Conservation (phyloP, 2,797 vertebrate species). For the Diglossa cyanea region DNA sequence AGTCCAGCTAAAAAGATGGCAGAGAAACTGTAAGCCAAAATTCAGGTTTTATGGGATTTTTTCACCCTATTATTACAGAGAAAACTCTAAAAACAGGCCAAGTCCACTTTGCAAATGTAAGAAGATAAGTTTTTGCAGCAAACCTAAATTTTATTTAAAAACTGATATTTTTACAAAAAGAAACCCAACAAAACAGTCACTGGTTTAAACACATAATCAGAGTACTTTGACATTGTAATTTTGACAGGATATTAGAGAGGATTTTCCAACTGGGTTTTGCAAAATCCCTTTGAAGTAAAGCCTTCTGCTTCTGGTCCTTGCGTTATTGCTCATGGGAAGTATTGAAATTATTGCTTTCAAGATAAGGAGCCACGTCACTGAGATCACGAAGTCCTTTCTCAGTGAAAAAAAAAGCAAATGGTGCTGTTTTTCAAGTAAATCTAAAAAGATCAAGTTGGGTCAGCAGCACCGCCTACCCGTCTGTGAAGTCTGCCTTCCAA, state of each 20-base stretch:
- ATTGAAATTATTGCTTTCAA: slow-evolving; percentile 18
- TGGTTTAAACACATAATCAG: neutral
- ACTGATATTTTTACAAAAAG: neutral
- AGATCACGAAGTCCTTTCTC: slow-evolving; percentile 29
- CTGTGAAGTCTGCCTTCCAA: slow-evolving; percentile 79
- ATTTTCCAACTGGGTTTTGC: slow-evolving; percentile 42
- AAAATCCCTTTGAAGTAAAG: slow-evolving; percentile 43
- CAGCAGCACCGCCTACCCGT: slow-evolving; percentile 88
- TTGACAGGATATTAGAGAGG: slow-evolving; percentile 28
- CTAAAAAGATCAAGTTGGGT: slow-evolving; percentile 31
- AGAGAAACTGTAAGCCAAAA: neutral
- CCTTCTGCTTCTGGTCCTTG: slow-evolving; percentile 17
- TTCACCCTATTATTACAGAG: neutral
- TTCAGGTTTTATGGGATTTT: neutral
- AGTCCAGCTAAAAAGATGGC: slow-evolving; percentile 1
- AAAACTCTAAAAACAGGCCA: neutral
- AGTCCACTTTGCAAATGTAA: neutral
- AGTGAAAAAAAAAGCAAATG: neutral
- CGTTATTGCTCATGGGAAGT: neutral
- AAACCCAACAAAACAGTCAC: neutral
- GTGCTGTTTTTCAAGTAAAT: slow-evolving; percentile 54
- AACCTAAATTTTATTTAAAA: slow-evolving; percentile 6
- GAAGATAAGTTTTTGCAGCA: neutral
- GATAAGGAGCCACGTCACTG: neutral
- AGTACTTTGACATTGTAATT: slow-evolving; percentile 15